Base-by-base conservation (phyloP, 2,888 invertebrate species). In the Bibio marci region DNA sequence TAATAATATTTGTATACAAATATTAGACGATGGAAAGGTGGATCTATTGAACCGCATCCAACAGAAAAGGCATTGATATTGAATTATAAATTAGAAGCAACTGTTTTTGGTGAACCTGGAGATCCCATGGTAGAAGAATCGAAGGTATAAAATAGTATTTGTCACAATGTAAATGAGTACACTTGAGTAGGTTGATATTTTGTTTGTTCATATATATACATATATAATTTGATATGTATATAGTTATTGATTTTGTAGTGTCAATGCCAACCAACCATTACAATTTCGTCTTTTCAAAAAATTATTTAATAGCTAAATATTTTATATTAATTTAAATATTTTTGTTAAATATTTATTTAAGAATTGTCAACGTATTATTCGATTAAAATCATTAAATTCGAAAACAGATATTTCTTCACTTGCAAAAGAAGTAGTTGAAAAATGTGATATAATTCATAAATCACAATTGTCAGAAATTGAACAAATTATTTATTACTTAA, bases 41-140 rank as follows among this genome's bases (percentile, higher is more conserved):
- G 82, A 37, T 73, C 73, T 43, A 70, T 90, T 45, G 88, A 91
- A 64, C 87, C 87, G 14, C 90, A 91, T 66, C 87, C 88, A 10
- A 79, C 79, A 38, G 79, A 88, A 54, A 80, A 82, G 54, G 87
- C 88, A 33, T 63, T 90, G 37, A 75, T 91, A 41, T 77, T 90
- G 38, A 81, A 80, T 60, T 88, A 88, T 65, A 82, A 87, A 56
- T 65, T 87, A 45, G 83, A 87, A 58, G 86, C 85, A 35, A 75
- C 80, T n/a, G 80, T 87, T 48, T 68, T 85, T 45, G 80, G 80
- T 25, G 79, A 81, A 55, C 67, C 79, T 46, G 80, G 79, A 43
- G 77, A 82, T 58, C 75, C 80, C 13, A 76, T 86, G 70, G 68
- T 83, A 45, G 82, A 83, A 42, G 83, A 86, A 53, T 78, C 78